Percentiles rank a stretch among this genome's conserved stretches.
These are phyloP conservation scores for Scarus forsteni DNA, from an alignment of 2,797 vertebrate genomes.

Conservation along the genomic window DNA sequence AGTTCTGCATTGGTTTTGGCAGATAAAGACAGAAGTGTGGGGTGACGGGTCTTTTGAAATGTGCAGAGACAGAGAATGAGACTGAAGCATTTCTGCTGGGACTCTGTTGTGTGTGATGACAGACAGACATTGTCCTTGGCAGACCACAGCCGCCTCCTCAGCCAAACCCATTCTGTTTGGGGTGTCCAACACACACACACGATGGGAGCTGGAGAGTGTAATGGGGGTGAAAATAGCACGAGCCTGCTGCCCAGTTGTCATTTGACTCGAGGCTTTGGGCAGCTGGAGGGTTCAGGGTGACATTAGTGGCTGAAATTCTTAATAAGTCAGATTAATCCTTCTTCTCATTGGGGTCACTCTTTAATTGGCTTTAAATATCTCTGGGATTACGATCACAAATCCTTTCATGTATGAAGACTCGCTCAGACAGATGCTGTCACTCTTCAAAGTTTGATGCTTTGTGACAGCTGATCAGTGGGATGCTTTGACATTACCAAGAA, in stretches of 20 bases:
- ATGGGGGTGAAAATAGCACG: slow-evolving; percentile 43
- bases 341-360: slow-evolving; percentile 58
- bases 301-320: slow-evolving; percentile 63
- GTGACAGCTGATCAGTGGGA: slow-evolving; percentile 21
- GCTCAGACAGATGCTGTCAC: neutral
- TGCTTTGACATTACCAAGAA: neutral
- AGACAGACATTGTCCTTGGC: slow-evolving; percentile 54
- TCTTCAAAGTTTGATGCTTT: slow-evolving; percentile 19
- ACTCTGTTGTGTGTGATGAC: slow-evolving; percentile 24
- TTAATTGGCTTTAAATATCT: slow-evolving; percentile 60
- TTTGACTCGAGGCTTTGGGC: slow-evolving; percentile 31
- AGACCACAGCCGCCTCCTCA: slow-evolving; percentile 33
- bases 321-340: slow-evolving; percentile 60
- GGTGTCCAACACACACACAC: slow-evolving; percentile 35
- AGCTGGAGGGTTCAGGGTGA: slow-evolving; percentile 58
- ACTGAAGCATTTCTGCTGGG: slow-evolving; percentile 1
- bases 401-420: slow-evolving; percentile 26
- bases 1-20: neutral
- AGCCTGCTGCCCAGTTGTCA: slow-evolving; percentile 52
- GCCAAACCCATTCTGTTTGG: slow-evolving; percentile 39
- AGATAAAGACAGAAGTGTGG: neutral
- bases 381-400: slow-evolving; percentile 46
- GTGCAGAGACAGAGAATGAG: neutral
- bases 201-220: slow-evolving; percentile 29
- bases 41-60: too few species aligned